Evolutionary conservation across 2,113 vertebrate genomes (phyloP), one percentile per base, ranked within the genome.

Genomic region (Saccopteryx leptura): DNA sequence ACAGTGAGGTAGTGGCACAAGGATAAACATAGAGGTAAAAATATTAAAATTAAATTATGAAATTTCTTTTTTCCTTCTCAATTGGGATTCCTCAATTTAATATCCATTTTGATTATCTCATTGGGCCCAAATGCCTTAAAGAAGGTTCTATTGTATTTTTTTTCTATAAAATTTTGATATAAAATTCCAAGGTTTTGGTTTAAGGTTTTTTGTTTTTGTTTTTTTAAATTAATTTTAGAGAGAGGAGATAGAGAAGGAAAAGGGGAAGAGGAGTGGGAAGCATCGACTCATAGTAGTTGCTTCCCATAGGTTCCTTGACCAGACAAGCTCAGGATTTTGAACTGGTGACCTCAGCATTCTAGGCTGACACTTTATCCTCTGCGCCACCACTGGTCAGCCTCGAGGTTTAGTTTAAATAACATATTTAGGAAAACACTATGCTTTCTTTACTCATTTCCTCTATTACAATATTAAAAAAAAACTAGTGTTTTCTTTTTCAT

Each of bases 381-480:
- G 39, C 39, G 39, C 39, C 39, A 39, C 39, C 39, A 39, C 39
- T 39, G 39, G 39, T 39, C 39, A 39, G 39, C 39, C 39, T 39
- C 39, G 39, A 39, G 39, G 39, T 39, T 39, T 79, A 92, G 23
- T 72, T 89, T 78, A 94, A 86, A 50, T 68, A 81, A 54, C 39
- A 93, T 23, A 18, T 71, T 90, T 14, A 52, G 1, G 14, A 86
- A 94, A 82, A 83, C 1, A 83, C 19, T 48, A 69, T 68, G 28
- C 31, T 90, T 68, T 5, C 31, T 90, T 90, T 76, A 68, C 6
- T 86, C 46, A 78, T 82, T 88, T 93, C 33, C 4, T 50, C 71
- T 75, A 31, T 60, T 60, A 71, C 46, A 9, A 60, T 86, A 91
- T 46, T 89, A 81, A 85, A 95, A 76, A 81, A 85, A 95, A 76